Conservation (phyloP, 1,140 invertebrate genomes). For the Monochamus saltuarius region DNA sequence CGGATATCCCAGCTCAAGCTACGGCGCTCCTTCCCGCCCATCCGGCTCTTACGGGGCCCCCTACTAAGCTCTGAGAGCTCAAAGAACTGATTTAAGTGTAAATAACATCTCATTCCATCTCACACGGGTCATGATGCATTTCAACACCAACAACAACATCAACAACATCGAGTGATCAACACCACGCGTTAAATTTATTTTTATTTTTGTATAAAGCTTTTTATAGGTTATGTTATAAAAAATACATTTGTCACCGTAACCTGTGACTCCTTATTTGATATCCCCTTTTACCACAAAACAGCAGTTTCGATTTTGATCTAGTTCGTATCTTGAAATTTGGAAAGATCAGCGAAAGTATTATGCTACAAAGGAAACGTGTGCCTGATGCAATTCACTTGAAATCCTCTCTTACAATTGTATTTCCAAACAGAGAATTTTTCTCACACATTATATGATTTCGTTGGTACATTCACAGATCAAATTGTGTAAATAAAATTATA, state of each 20-base stretch:
- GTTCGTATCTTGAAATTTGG: too few species aligned
- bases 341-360: too few species aligned
- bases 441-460: too few species aligned
- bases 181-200: conserved; percentile 41
- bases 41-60: conserved; percentile 65
- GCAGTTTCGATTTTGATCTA: too few species aligned
- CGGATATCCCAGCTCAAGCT: conserved; percentile 46
- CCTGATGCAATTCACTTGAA: too few species aligned
- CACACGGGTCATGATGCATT: conserved; percentile 53
- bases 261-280: background rate
- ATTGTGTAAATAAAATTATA: too few species aligned
- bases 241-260: conserved; percentile 55
- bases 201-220: conserved; percentile 54
- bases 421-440: too few species aligned
- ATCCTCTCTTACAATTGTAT: too few species aligned
- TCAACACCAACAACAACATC: conserved; percentile 37
- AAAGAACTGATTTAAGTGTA: conserved; percentile 44
- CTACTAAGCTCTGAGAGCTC: conserved; percentile 40
- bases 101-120: conserved; percentile 40
- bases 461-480: too few species aligned
- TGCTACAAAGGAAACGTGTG: too few species aligned
- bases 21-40: conserved; percentile 48
- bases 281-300: too few species aligned
- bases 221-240: conserved; percentile 52
- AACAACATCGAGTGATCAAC: conserved; percentile 35